Conservation (phyloP, 2,888 invertebrate species). For the Cantharis lateralis region DNA sequence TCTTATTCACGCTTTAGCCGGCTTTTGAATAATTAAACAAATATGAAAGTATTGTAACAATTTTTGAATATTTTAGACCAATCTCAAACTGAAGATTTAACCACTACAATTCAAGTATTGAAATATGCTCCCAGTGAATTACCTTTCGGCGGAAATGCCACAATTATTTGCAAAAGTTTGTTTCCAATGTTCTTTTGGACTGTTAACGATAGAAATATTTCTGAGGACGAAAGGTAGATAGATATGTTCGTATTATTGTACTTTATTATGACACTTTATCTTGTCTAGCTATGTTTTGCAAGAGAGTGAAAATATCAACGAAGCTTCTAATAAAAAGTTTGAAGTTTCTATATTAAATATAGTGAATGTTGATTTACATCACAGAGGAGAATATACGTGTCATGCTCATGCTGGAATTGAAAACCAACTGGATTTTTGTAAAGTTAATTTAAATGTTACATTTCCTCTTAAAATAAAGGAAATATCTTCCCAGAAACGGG, state of each 20-base stretch:
- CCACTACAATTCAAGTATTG: conserved; percentile 51
- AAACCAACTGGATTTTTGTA: conserved; percentile 48
- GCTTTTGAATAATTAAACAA: neutral
- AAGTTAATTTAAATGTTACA: conserved; percentile 53
- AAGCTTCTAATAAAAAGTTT: conserved; percentile 52
- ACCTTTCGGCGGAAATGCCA: conserved; percentile 57
- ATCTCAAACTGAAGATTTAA: conserved; percentile 41
- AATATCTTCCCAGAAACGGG: conserved; percentile 55
- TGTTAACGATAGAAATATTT: conserved; percentile 61
- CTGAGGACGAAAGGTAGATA: conserved; percentile 57
- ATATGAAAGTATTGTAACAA: neutral
- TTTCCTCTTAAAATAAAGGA: conserved; percentile 58
- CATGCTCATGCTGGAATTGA: conserved; percentile 57
- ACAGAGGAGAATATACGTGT: conserved; percentile 67
- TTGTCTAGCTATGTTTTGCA: conserved; percentile 46
- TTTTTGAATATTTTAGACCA: neutral
- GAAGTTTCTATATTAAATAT: conserved; percentile 60
- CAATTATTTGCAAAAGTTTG: conserved; percentile 61
- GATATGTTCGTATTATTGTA: neutral
- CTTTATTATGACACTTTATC: neutral
- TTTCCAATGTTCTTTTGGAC: conserved; percentile 62
- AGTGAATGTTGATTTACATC: conserved; percentile 59
- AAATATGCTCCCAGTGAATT: conserved; percentile 47
- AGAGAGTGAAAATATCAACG: conserved; percentile 54
- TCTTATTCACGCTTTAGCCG: neutral